Evolutionary conservation across 2,888 invertebrate genomes (phyloP), one percentile per base, ranked within the genome.

Genomic region (Cybosia mesomella): DNA sequence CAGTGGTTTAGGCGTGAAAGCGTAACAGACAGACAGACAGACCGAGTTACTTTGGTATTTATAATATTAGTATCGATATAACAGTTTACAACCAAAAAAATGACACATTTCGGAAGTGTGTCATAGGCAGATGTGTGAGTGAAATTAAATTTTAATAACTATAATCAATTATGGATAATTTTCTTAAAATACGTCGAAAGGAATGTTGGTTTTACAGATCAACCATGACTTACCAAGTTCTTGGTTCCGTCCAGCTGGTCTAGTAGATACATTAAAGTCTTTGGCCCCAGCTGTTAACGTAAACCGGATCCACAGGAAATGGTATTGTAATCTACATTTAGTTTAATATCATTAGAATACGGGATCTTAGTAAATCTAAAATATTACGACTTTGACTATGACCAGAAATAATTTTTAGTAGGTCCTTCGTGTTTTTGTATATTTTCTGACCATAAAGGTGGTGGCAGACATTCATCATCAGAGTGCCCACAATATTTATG

Each of bases 281-380:
- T 39, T 15, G 43, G 43, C 3, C n/a, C 28, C 49, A 49, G 49
- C 49, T 49, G 49, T 8, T 28, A 5, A 28, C 49, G 49, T 18
- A 49, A 49, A 49, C 49, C 49, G 49, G 49, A 49, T 49, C 49
- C 49, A 49, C 49, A 49, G 49, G n/a, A 49, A 49, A n/a, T 49
- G 49, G 55, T 24, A 24, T 28, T 55, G 22, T 24, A 55, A 55
- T 55, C 24, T 55, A 28, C 15, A 55, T 55, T 55, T 24, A 15
- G 22, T 55, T 49, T 49, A 9, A 49, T 49, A 49, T 18, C n/a
- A 49, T 49, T 49, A 49, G 49, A 49, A 9, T 49, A 49, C 2
- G 49, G 18, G 49, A 49, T 49, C 18, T 18, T 8, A 18, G 7
- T n/a, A n/a, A 49, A 49, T 18, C n/a, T 49, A 0, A 49, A 49